Base-by-base conservation (phyloP, 1,140 invertebrate species). In the Trissolcus basalis region DNA sequence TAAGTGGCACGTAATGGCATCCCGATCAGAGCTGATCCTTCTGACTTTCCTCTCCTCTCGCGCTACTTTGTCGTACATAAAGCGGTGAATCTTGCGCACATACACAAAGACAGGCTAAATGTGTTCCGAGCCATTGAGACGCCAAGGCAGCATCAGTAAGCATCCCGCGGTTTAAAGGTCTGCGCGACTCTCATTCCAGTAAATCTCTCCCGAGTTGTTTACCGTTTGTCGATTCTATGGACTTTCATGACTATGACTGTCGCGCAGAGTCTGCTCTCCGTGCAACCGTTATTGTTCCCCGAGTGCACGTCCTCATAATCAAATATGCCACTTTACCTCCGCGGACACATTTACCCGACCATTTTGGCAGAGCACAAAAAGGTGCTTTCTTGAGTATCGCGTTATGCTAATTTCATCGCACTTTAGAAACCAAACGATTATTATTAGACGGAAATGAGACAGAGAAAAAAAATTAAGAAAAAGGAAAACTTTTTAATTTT, bases 201-300 rank as follows among this genome's bases (percentile, higher is more conserved):
- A 70, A 70, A 70, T 70, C 67, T 70, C 19, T 49, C n/a, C 51
- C 35, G 19, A 55, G 50, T 70, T 70, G 67, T 70, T 70, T 70
- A 70, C 58, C 53, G 67, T 70, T 68, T 55, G 67, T 48, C 67
- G 67, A 70, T 70, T 70, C 56, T 48, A 44, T 61, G 43, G 67
- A 63, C 61, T 70, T 70, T 70, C 67, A 70, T 56, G 67, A 35
- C 33, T 60, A 12, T 39, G 45, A 59, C 55, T 53, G 36, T 15
- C 41, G 54, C 41, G 56, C 43, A 54, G 33, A 49, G 13, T 7
- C 19, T 27, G 19, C 19, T 27, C 19, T 27, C 19, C 2, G 1
- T 14, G 35, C 35, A 16, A 36, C 51, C 59, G 51, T 71, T 63
- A 71, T 63, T 58, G 68, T 71, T 58, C 59, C 45, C 53, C 45